Conservation (phyloP, 2,888 invertebrate species). For the Hydriomena furcata region DNA sequence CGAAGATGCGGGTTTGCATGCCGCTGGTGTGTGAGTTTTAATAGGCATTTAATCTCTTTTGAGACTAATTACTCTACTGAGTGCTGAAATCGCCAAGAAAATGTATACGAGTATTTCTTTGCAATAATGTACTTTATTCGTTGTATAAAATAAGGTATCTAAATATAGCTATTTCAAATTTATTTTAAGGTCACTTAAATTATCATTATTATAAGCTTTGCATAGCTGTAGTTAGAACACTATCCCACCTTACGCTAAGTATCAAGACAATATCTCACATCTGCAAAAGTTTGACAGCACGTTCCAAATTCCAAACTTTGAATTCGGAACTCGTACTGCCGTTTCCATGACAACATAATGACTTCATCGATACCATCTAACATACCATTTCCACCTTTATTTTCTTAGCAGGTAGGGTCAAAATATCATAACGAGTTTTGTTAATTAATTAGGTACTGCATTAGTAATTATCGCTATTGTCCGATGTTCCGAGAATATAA, state of each 20-base stretch:
- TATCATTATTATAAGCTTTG: too few species aligned
- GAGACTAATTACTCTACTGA: too few species aligned
- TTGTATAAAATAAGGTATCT: too few species aligned
- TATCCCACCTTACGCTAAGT: conserved; percentile 12
- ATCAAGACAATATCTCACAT: conserved; percentile 32
- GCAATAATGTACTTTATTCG: too few species aligned
- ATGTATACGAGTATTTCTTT: too few species aligned
- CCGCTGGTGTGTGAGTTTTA: too few species aligned
- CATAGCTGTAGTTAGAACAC: too few species aligned
- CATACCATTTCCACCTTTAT: conserved; percentile 5
- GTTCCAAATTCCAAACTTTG: conserved; percentile 50
- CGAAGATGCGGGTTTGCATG: too few species aligned
- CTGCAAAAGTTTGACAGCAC: conserved; percentile 40
- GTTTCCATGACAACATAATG: conserved; percentile 50
- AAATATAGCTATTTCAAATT: too few species aligned
- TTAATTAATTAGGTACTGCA: conserved; percentile 27
- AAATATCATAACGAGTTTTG: conserved; percentile 3
- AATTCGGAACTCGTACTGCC: conserved; percentile 55
- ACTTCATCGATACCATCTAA: conserved; percentile 25
- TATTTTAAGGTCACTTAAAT: too few species aligned
- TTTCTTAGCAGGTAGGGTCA: not conserved
- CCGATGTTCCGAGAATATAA: conserved; percentile 16
- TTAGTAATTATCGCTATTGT: conserved; percentile 21
- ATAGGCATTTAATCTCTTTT: too few species aligned
- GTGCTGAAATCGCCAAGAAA: too few species aligned